Base-by-base conservation (phyloP, 2,888 invertebrate species). In the Mythimna lalbum region DNA sequence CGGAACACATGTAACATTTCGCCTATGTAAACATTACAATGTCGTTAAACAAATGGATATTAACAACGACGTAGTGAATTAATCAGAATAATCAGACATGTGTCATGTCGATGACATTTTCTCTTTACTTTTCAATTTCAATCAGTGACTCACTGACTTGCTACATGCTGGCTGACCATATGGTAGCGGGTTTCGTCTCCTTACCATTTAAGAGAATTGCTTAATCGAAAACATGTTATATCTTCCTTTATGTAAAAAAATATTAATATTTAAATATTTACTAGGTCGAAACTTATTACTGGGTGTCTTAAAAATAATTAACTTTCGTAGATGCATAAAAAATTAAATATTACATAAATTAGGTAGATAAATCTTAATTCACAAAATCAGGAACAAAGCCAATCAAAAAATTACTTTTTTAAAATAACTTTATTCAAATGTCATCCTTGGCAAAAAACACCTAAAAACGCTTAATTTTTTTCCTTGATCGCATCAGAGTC, bases 81-180 rank as follows among this genome's bases (percentile, higher is more conserved):
- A 65, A 77, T 75, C 76, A 73, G 60, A 78, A 76, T 77, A 82
- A 83, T 73, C 69, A 65, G 73, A 63, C 73, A 63, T 76, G 74
- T 83, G 78, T 78, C 81, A 81, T 60, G 71, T 64, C 39, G 63
- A 49, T 81, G 82, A 68, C 69, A 83, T 81, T 82, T 82, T 81
- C 82, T 69, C 84, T 81, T 76, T 78, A 69, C 69, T 81, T 81
- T 78, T 73, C 71, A 75, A 80, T 75, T 76, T 76, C 64, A 75
- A 75, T 64, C 70, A 69, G 57, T 83, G 82, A 81, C 53, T 82
- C 82, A 82, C 43, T 59, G 47, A 39, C 23, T 63, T 55, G 64
- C 60, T 66, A 10, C 53, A 52, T 43, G 60, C 66, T 65, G 69
- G 67, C 56, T 61, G 73, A 78, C 75, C 84, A 82, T 75, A 83